A percentile compares a stretch with the other conserved stretches of the same genome.
These are phyloP conservation scores for Xanthostigma xanthostigma DNA, from an alignment of 2,888 invertebrate genomes.

Conservation along the genomic window DNA sequence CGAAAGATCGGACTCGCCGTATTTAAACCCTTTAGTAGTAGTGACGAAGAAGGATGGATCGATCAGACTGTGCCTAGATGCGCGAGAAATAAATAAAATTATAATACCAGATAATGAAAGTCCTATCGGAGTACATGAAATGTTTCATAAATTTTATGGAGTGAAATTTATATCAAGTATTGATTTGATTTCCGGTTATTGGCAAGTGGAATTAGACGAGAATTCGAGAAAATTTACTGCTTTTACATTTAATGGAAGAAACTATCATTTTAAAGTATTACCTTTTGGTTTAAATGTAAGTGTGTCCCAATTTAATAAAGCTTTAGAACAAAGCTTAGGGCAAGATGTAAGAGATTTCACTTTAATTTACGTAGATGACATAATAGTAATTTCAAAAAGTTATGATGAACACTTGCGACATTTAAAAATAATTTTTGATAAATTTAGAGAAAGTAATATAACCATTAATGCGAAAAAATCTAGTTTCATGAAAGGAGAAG, in stretches of 20 bases:
- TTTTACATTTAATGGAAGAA: conserved; percentile 4
- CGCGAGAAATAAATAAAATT: neutral
- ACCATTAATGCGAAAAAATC: conserved; percentile 1
- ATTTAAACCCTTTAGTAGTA: conserved; percentile 3
- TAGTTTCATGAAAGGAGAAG: neutral
- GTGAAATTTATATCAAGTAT: neutral
- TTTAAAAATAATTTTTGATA: neutral
- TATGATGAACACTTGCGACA: conserved; percentile 1
- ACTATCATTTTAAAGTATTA: conserved; percentile 3
- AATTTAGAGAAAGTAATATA: neutral
- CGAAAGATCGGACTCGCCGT: neutral
- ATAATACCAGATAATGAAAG: neutral
- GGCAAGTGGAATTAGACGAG: conserved; percentile 1
- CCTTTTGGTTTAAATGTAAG: conserved; percentile 7
- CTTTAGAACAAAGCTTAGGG: neutral
- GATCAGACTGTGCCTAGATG: conserved; percentile 4
- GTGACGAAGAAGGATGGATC: conserved; percentile 5
- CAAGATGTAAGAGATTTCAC: neutral
- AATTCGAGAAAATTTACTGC: conserved; percentile 4
- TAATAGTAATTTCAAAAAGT: neutral
- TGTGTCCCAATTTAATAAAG: conserved; percentile 2
- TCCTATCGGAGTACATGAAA: too few species aligned
- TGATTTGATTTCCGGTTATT: conserved; percentile 6
- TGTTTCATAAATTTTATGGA: neutral
- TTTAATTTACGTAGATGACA: conserved; percentile 2